Conservation (phyloP, 2,888 invertebrate genomes). For the Tachina grossa region DNA sequence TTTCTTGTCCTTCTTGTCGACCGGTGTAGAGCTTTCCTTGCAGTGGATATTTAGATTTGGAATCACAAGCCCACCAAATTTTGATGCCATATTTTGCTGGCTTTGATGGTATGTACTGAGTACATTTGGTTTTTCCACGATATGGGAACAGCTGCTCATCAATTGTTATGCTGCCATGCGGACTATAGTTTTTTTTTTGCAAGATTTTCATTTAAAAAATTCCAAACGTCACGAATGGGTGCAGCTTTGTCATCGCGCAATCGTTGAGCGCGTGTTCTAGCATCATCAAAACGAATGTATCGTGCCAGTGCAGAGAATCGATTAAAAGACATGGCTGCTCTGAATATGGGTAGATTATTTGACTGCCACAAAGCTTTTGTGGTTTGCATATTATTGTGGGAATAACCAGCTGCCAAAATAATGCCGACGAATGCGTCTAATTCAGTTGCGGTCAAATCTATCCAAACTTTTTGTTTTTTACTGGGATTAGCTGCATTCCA, state of each 20-base stretch:
- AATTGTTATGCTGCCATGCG: conserved; percentile 40
- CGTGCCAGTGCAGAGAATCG: conserved; percentile 72
- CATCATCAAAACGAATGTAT: conserved; percentile 76
- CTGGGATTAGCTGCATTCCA: conserved; percentile 51
- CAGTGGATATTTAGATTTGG: conserved; percentile 54
- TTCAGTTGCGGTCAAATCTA: conserved; percentile 57
- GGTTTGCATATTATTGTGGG: neutral
- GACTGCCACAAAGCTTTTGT: conserved; percentile 45
- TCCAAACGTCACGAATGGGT: conserved; percentile 44
- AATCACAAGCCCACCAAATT: conserved; percentile 25
- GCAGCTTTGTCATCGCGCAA: conserved; percentile 59
- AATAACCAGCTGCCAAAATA: no score
- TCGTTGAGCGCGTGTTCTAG: conserved; percentile 70
- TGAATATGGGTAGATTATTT: no score
- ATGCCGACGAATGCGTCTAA: conserved; percentile 58
- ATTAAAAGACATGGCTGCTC: conserved; percentile 60
- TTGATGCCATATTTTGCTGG: conserved; percentile 39
- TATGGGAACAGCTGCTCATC: conserved; percentile 40
- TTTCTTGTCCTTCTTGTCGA: conserved; percentile 30
- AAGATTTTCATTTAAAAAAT: conserved; percentile 1
- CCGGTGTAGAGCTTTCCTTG: conserved; percentile 60
- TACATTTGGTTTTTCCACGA: conserved; percentile 25
- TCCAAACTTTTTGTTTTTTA: no score
- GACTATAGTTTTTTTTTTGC: conserved; percentile 44
- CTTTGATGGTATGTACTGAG: conserved; percentile 7